Evolutionary conservation across 2,888 invertebrate genomes (phyloP).

Genomic region (Nomada flava): DNA sequence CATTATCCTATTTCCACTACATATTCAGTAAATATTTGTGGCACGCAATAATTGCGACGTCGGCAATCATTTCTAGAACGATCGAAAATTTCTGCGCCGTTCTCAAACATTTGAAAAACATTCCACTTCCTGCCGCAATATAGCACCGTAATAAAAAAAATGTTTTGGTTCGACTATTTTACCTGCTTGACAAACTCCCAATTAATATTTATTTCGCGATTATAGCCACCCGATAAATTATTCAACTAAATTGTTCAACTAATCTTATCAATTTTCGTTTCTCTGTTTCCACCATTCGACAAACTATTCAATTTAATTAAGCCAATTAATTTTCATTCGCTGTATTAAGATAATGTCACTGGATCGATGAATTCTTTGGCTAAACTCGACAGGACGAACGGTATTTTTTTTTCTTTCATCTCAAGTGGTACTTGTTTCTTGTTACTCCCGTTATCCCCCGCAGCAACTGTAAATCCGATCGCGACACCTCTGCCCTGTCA

Average conservation of each 20-base stretch:
- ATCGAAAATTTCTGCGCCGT: too few species aligned
- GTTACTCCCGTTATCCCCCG: slow-evolving; percentile 46
- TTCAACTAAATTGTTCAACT: too few species aligned
- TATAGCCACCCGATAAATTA: too few species aligned
- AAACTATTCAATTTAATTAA: too few species aligned
- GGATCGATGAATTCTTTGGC: background rate
- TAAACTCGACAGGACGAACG: slow-evolving; percentile 10
- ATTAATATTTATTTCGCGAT: too few species aligned
- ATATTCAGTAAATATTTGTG: background rate
- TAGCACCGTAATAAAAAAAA: background rate
- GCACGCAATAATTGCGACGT: background rate
- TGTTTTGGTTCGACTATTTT: too few species aligned
- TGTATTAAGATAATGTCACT: too few species aligned
- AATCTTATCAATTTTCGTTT: too few species aligned
- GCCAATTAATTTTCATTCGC: too few species aligned
- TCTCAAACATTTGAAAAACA: too few species aligned
- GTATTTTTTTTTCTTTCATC: slow-evolving; percentile 12
- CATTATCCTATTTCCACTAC: background rate
- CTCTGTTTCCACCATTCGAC: too few species aligned
- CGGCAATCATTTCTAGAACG: background rate
- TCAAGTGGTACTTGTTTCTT: background rate
- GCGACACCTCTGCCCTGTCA: slow-evolving; percentile 25
- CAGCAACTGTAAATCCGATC: slow-evolving; percentile 59
- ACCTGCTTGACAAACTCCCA: too few species aligned
- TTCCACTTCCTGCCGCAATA: background rate